Evolutionary conservation across 1,140 invertebrate species (phyloP).

Genomic region (Drosophila ogumai): DNA sequence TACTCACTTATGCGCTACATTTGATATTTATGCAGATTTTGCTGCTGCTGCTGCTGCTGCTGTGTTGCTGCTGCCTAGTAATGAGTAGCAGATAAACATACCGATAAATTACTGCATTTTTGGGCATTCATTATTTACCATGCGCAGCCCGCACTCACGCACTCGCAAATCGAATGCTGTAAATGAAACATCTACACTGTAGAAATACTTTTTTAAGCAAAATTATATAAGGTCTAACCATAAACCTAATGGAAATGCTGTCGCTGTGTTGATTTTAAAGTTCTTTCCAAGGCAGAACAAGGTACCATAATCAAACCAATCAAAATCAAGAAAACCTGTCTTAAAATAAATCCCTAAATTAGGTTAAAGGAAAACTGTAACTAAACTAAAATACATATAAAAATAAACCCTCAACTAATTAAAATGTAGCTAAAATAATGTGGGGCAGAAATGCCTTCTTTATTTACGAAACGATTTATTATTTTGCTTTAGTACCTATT

Average conservation of each 20-base stretch:
- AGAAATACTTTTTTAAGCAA: neutral
- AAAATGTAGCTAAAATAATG: neutral
- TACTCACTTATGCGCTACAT: constrained; percentile 25
- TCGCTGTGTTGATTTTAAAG: too few species aligned
- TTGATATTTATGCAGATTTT: constrained; percentile 73
- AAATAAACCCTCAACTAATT: neutral
- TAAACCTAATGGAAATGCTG: too few species aligned
- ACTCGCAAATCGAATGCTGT: constrained; percentile 31
- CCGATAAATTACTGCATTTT: constrained; percentile 76
- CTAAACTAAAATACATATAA: neutral
- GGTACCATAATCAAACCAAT: neutral
- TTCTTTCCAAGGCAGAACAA: neutral
- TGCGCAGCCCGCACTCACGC: constrained; percentile 24
- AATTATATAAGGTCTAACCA: too few species aligned
- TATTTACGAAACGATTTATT: too few species aligned
- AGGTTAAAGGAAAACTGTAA: too few species aligned
- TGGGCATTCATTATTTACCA: constrained; percentile 67
- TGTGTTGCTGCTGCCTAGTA: constrained; percentile 36
- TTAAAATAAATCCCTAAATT: neutral
- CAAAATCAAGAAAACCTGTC: neutral
- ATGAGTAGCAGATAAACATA: constrained; percentile 73
- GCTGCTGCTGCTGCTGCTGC: constrained; percentile 28
- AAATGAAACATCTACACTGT: constrained; percentile 28
- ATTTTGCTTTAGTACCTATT: too few species aligned
- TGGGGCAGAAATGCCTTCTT: too few species aligned